Conservation (phyloP, 2,888 invertebrate species). For the Leucophora obtusa region DNA sequence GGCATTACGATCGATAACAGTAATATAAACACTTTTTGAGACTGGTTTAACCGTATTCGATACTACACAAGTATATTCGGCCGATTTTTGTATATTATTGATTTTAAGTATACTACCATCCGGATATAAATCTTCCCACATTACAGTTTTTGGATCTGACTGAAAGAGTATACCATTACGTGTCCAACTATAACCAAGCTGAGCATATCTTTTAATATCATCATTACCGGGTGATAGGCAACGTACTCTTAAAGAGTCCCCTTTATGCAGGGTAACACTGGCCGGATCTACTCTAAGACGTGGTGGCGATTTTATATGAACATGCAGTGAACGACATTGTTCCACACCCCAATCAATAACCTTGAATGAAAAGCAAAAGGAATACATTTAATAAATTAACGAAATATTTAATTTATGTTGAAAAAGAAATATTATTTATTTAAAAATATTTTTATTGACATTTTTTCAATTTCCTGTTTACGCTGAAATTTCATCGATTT, state of each 20-base stretch:
- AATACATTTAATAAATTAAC: too few species aligned
- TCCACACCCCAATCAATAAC: conserved; percentile 84
- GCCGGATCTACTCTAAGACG: conserved; percentile 83
- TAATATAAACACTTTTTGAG: conserved; percentile 83
- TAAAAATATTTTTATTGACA: too few species aligned
- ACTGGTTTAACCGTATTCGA: conserved; percentile 80
- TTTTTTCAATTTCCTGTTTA: neutral
- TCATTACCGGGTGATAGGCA: conserved; percentile 85
- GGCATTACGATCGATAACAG: conserved; percentile 82
- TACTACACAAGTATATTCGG: conserved; percentile 87
- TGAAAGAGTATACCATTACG: conserved; percentile 87
- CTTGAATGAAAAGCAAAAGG: conserved; percentile 68
- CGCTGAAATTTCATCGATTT: neutral
- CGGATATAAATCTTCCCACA: conserved; percentile 91
- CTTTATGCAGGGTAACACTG: conserved; percentile 83
- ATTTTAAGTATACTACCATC: conserved; percentile 90
- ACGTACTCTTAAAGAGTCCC: conserved; percentile 77
- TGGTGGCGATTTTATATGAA: conserved; percentile 83
- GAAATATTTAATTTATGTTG: too few species aligned
- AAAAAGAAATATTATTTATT: too few species aligned
- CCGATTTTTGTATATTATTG: conserved; percentile 87
- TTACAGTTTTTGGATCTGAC: conserved; percentile 86
- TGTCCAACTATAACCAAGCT: conserved; percentile 90
- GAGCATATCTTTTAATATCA: conserved; percentile 81
- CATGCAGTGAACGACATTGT: conserved; percentile 82